Evolutionary conservation across 2,888 invertebrate species (phyloP), one percentile per base, ranked within the genome.

Genomic region (Xylota sylvarum): DNA sequence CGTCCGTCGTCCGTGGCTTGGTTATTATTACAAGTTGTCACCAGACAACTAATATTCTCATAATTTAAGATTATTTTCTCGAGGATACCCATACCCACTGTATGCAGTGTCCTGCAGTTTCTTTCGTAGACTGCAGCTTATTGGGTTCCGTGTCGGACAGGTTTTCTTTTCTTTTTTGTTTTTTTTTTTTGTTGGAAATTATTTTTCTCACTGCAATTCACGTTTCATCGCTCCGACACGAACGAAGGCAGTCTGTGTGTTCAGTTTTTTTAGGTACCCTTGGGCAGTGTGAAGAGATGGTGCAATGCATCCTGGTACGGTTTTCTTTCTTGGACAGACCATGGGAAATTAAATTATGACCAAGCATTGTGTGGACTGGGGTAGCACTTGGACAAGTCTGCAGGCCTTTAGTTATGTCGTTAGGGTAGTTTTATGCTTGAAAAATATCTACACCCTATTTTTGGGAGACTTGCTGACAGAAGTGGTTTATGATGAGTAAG

Each of bases 11-110:
- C 19, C 56, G 48, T 87, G 46, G 77, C 58, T 67, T 79, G 85
- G 88, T 86, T 89, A 87, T 88, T 89, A 88, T 89, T 87, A 89
- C 89, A 88, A 89, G 89, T 89, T 89, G 89, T 89, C 89, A 89
- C 87, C 89, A 84, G 77, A 73, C 78, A 88, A 85, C 88, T 88
- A 88, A 89, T 88, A 89, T 89, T 89, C 88, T 88, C 88, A 89
- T 89, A 89, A 89, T 89, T 89, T 88, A 89, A 89, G 89, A 89
- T 89, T 89, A 89, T 88, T 89, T 88, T 87, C 88, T 81, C 81
- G 67, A 52, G 80, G 56, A 72, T 40, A 70, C 77, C 58, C 56
- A 14, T 27, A 12, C 37, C 37, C 46, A 10, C 14, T 46, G 19
- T 27, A 43, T 30, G 32, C 43, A 76, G 60, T 67, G 76, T 81